phyloP scores from a whole-genome alignment of 2,888 invertebrate species.

The Amphiduros pacificus region DNA sequence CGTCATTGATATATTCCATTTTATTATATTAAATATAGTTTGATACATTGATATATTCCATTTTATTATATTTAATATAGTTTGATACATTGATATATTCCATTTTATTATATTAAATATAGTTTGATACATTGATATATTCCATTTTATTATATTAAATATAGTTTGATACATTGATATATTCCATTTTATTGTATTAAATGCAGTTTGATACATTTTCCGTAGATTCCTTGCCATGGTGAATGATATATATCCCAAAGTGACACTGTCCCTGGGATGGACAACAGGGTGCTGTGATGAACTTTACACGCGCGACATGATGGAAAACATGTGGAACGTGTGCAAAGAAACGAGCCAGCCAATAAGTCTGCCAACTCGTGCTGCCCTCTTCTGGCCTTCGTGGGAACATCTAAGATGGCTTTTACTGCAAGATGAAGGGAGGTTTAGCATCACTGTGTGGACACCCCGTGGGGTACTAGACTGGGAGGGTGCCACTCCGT shows the following conservation, averaged over 20 bases:
- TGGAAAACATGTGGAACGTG: neutral
- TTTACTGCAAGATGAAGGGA: neutral
- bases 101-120: too few species aligned
- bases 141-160: too few species aligned
- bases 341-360: neutral
- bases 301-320: neutral
- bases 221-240: neutral
- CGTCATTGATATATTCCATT: too few species aligned
- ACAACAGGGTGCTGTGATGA: too few species aligned
- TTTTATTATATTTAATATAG: too few species aligned
- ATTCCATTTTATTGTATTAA: too few species aligned
- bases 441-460: neutral
- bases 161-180: too few species aligned
- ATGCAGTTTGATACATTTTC: too few species aligned
- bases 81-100: too few species aligned
- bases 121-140: too few species aligned
- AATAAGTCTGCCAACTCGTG: neutral
- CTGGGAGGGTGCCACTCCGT: neutral
- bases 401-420: neutral
- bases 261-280: neutral
- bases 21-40: too few species aligned
- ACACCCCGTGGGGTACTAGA: neutral
- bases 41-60: too few species aligned
- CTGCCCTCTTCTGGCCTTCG: neutral
- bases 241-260: neutral